Evolutionary conservation across 64 coral and sea anemone genomes (phyloP).

Genomic region (Orbicella faveolata): DNA sequence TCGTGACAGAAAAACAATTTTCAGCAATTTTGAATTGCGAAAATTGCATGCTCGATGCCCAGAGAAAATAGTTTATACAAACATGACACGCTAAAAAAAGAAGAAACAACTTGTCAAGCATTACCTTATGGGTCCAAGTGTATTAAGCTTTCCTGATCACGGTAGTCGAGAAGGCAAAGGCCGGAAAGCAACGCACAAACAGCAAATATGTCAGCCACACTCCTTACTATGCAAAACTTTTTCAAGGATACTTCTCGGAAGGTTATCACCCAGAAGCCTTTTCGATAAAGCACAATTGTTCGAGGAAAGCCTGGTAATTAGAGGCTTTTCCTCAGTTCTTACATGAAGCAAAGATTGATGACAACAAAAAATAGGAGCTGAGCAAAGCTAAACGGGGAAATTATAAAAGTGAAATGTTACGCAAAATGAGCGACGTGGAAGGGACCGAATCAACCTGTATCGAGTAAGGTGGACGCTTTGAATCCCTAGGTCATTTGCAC

Average conservation of each 20-base stretch:
- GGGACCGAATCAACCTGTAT: neutral
- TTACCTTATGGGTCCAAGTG: neutral
- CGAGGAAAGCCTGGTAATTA: constrained; percentile 10
- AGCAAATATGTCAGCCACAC: neutral
- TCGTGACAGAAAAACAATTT: no score
- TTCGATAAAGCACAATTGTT: neutral
- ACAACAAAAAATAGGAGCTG: neutral
- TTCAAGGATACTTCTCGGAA: neutral
- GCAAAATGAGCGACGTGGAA: neutral
- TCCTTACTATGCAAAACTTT: neutral
- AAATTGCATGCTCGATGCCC: neutral
- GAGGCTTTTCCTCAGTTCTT: neutral
- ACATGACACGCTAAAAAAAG: neutral
- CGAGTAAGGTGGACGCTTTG: neutral
- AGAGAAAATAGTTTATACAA: neutral
- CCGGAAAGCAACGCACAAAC: neutral
- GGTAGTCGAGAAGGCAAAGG: neutral
- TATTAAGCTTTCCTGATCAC: neutral
- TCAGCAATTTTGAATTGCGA: no score
- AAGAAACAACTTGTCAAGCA: neutral
- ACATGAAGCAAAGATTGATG: neutral
- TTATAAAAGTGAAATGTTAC: neutral
- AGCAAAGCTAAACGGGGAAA: neutral
- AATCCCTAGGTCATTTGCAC: neutral
- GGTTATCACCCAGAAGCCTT: neutral